These are phyloP conservation scores for Sebastiscus albofasciatus DNA, from an alignment of 2,797 vertebrate species.

Conservation along the genomic window DNA sequence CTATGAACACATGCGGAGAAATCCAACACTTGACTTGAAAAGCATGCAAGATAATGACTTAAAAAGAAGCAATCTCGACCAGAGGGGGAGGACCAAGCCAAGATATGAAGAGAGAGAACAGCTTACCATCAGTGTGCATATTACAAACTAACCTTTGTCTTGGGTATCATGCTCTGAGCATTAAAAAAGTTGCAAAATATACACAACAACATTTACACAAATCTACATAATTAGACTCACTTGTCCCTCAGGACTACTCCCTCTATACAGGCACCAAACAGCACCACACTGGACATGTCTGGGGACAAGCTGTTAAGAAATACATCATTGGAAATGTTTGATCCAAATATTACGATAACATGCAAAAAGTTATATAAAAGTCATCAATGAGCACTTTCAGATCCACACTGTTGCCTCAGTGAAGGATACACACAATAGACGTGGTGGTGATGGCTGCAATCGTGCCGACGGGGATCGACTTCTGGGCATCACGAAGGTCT, in stretches of 20 bases:
- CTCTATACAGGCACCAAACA: conserved; percentile 97
- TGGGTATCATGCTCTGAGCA: not conserved
- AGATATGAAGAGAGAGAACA: not conserved
- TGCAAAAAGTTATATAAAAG: not conserved
- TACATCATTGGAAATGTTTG: not conserved
- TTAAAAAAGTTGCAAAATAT: not conserved
- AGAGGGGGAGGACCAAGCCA: not conserved
- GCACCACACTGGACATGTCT: conserved; percentile 90
- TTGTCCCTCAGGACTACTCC: conserved; percentile 95
- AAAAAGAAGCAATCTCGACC: not conserved
- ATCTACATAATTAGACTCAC: conserved; percentile 78
- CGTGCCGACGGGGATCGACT: conserved; percentile 96
- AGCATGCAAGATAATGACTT: not conserved
- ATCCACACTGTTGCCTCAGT: not conserved
- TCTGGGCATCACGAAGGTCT: conserved; percentile 95
- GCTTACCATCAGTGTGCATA: not conserved
- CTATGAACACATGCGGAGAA: too few species aligned
- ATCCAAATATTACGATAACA: not conserved
- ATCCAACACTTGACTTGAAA: not conserved
- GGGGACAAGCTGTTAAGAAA: conserved; percentile 65
- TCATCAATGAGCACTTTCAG: not conserved
- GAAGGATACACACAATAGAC: conserved; percentile 97
- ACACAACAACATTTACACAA: not conserved
- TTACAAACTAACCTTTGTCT: not conserved
- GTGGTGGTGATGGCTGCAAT: conserved; percentile 97